Percentiles rank a stretch among this genome's conserved stretches.
These are phyloP conservation scores for Pteropus alecto DNA, from an alignment of 2,113 vertebrate genomes.

Conservation along the genomic window DNA sequence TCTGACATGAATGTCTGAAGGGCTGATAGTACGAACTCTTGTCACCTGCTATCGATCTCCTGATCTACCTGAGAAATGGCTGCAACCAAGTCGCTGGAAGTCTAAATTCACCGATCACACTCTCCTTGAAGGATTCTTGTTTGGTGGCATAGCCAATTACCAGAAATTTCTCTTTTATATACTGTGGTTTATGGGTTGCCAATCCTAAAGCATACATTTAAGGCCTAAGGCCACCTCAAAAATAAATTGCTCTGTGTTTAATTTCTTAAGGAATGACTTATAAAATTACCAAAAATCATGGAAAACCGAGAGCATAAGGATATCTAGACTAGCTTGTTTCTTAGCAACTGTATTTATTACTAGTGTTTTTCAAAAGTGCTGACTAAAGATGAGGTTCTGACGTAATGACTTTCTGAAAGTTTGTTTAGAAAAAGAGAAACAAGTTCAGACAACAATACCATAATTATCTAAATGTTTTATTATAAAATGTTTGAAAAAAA, in stretches of 20 bases:
- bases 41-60: background rate
- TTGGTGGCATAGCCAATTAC: background rate
- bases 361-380: background rate
- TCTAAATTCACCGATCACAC: background rate
- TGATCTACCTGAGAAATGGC: background rate
- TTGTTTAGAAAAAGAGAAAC: background rate
- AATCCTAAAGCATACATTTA: background rate
- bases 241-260: background rate
- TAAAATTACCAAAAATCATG: background rate
- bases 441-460: background rate
- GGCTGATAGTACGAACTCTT: background rate
- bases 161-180: background rate
- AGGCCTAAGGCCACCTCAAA: background rate
- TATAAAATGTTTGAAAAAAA: background rate
- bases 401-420: background rate
- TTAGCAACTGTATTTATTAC: background rate
- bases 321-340: background rate
- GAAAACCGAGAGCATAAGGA: background rate
- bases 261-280: background rate
- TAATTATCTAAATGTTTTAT: background rate
- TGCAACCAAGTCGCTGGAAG: background rate
- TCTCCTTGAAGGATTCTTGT: background rate
- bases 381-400: background rate
- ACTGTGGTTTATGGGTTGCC: background rate
- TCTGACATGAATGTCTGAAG: background rate